Evolutionary conservation across 2,888 invertebrate species (phyloP), one percentile per base, ranked within the genome.

Genomic region (Diarsia dahlii): DNA sequence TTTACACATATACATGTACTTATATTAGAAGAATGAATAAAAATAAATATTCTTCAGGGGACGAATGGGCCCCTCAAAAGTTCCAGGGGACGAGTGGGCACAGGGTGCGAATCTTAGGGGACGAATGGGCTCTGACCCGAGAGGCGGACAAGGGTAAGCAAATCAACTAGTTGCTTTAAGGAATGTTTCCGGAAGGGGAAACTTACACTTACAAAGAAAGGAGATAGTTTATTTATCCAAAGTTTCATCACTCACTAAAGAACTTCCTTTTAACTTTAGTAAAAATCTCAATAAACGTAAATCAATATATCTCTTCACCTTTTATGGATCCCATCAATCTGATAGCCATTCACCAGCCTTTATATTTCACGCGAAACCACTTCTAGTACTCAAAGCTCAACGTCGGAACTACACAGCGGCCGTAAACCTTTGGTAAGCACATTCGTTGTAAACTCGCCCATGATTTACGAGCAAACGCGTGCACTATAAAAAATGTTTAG

Each of bases 401-500:
- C 28, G 63, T 65, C n/a, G 63, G 62, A 67, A 60, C 69, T 68
- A 45, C 18, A 34, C 81, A 81, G 84, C 52, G 84, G 71, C 85
- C 89, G 84, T 90, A 91, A 89, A 90, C 88, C 88, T 82, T 86
- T 76, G 87, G 88, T 88, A 86, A 86, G 84, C 89, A 91, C 87
- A 91, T 89, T 81, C 87, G 89, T 86, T 93, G 93, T 92, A 93
- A 92, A 93, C 91, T 93, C 88, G 79, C 85, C 87, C 85, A 78
- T 93, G 93, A 94, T 94, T 94, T 93, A 94, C 91, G 90, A 88
- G 71, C 83, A 63, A 86, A 81, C 86, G 89, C 90, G 88, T 85
- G 85, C 87, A 89, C 91, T 91, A 91, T 92, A 92, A 93, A 93
- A 93, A 94, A 91, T 92, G 91, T 93, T 94, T 91, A 91, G 91